These are phyloP conservation scores for Mus musculus DNA, from an alignment of 2,113 vertebrate species.

Conservation along the genomic window GRCm39 chrX:67969501-67970000, in stretches of 20 bases:
- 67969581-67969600: background rate
- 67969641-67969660: background rate
- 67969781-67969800: background rate
- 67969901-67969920: background rate
- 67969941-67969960: background rate
- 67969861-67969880: background rate
- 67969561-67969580: background rate
- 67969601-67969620: background rate
- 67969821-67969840: background rate
- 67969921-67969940: background rate
- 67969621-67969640: background rate
- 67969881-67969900: background rate
- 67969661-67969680: background rate
- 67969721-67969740: background rate
- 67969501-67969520: background rate
- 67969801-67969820: background rate
- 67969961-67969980: slow-evolving; percentile 11
- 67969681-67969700: background rate
- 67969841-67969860: background rate
- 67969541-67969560: background rate
- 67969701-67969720: background rate
- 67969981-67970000: background rate
- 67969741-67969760: background rate
- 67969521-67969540: background rate
- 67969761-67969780: background rate